These are phyloP conservation scores for Calliscelio sp. DNA, from an alignment of 2,888 invertebrate genomes.

Conservation along the genomic window DNA sequence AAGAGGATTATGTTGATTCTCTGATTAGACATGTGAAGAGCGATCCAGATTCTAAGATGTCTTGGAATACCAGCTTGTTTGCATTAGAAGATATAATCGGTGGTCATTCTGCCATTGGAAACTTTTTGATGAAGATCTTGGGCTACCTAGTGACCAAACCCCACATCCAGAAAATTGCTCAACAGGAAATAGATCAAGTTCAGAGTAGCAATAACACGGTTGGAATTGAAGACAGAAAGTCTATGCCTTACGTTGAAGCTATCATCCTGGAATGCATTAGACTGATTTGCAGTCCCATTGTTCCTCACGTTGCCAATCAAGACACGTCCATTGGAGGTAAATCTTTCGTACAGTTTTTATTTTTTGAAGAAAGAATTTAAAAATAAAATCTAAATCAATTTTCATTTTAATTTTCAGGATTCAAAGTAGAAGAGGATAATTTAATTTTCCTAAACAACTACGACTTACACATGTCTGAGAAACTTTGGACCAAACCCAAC, in stretches of 20 bases:
- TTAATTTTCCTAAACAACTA: conserved; percentile 90
- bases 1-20: conserved; percentile 88
- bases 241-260: conserved; percentile 88
- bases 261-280: conserved; percentile 89
- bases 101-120: conserved; percentile 89
- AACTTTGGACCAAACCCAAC: conserved; percentile 88
- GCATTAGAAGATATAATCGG: conserved; percentile 87
- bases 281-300: conserved; percentile 89
- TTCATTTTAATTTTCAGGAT: conserved; percentile 86
- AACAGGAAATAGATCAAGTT: conserved; percentile 87
- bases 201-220: conserved; percentile 74
- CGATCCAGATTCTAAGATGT: conserved; percentile 85
- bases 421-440: conserved; percentile 88
- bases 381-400: neutral
- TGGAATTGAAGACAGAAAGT: conserved; percentile 86
- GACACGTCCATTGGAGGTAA: conserved; percentile 89
- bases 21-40: conserved; percentile 87
- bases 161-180: conserved; percentile 87
- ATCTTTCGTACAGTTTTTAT: too few relatives aligned
- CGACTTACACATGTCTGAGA: conserved; percentile 88
- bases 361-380: too few relatives aligned
- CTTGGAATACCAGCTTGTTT: conserved; percentile 87
- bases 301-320: conserved; percentile 89
- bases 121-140: conserved; percentile 88
- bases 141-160: conserved; percentile 87